Conservation (phyloP, 1,140 invertebrate genomes). For the Globodera ellingtonae region DNA sequence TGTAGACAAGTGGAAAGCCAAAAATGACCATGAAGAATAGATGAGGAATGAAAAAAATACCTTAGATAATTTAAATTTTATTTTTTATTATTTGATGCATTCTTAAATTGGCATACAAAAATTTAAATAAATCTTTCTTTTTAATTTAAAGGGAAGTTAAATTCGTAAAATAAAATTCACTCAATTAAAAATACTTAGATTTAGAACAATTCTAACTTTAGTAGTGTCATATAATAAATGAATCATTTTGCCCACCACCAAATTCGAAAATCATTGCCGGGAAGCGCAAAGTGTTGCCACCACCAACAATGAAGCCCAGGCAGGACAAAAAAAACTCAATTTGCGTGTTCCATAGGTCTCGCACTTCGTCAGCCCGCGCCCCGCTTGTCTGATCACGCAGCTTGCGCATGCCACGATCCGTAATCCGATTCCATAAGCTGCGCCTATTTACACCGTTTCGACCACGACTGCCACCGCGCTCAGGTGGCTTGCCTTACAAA, state of each 20-base stretch:
- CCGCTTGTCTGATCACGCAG: background rate
- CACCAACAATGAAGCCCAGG: slow-evolving; percentile 64
- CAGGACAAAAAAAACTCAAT: slow-evolving; percentile 64
- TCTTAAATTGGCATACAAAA: too few relatives aligned
- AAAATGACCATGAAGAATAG: slow-evolving; percentile 59
- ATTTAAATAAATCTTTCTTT: too few relatives aligned
- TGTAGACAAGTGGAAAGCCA: slow-evolving; percentile 62
- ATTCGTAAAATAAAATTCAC: background rate
- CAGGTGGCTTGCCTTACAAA: background rate
- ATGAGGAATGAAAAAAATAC: slow-evolving; percentile 63
- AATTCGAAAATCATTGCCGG: slow-evolving; percentile 53
- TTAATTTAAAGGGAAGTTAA: background rate
- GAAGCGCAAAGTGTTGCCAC: slow-evolving; percentile 63
- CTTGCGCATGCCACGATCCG: slow-evolving; percentile 1
- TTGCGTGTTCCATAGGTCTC: slow-evolving; percentile 62
- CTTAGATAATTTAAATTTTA: slow-evolving; percentile 20
- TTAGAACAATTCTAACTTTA: too few relatives aligned
- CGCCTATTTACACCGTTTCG: background rate
- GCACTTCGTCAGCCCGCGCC: slow-evolving; percentile 38
- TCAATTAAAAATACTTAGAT: too few relatives aligned
- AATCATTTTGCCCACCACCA: background rate
- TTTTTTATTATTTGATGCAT: too few relatives aligned
- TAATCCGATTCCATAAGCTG: slow-evolving; percentile 26
- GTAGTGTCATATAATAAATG: too few relatives aligned
- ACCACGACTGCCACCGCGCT: background rate